phyloP scores from a whole-genome alignment of 1,140 invertebrate genomes.

The Carcinoscorpius rotundicauda region DNA sequence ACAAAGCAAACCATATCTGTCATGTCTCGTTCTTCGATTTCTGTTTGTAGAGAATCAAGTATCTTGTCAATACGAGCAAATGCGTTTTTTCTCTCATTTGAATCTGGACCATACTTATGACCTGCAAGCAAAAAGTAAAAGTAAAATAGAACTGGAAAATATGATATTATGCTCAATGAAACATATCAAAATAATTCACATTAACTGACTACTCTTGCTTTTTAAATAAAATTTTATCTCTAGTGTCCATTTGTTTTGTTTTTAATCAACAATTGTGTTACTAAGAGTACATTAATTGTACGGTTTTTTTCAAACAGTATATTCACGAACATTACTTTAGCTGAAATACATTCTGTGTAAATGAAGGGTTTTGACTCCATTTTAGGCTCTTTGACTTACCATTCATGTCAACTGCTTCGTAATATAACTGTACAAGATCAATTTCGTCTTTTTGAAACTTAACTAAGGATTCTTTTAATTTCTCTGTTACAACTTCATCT shows the following conservation, averaged over 20 bases:
- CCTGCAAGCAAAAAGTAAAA: conserved; percentile 12
- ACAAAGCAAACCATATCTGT: conserved; percentile 8
- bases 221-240: too few species aligned
- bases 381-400: conserved; percentile 7
- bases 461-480: conserved; percentile 16
- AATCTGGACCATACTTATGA: conserved; percentile 22
- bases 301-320: too few species aligned
- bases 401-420: conserved; percentile 19
- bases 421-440: conserved; percentile 20
- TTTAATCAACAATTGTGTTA: too few species aligned
- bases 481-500: conserved; percentile 16
- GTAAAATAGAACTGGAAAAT: too few species aligned
- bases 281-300: too few species aligned
- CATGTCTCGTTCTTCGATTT: conserved; percentile 17
- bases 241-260: too few species aligned
- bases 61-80: conserved; percentile 17
- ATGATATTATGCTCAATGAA: too few species aligned
- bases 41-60: conserved; percentile 11
- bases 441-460: conserved; percentile 19
- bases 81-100: conserved; percentile 15
- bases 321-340: too few species aligned
- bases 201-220: too few species aligned
- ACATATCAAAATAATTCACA: too few species aligned
- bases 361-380: too few species aligned
- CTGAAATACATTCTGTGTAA: too few species aligned